Evolutionary conservation across 2,888 invertebrate species (phyloP), one percentile per base, ranked within the genome.

Genomic region (Tachina fera): DNA sequence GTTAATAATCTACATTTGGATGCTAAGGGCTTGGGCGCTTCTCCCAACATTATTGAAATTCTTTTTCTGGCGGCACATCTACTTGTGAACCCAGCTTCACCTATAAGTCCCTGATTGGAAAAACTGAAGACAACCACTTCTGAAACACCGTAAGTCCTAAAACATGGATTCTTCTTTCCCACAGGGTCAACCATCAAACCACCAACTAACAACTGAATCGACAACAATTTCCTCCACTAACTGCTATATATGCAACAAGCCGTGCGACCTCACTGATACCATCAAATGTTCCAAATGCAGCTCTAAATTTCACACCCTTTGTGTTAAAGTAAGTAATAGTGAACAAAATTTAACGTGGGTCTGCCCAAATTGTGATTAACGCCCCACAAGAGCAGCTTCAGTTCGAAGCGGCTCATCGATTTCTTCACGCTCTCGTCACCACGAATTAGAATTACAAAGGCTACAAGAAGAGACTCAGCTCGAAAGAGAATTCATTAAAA

Each of bases 391-490:
- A 61, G 39, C 53, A 39, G 39, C 47, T n/a, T 72, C 39, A 2
- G 16, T 72, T 60, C 60, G 60, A 31, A 60, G 72, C 47, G 39
- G 45, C 11, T 72, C 72, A 8, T 60, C 60, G 10, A 41, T 45
- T 6, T 56, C 71, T 14, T 53, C 31, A 31, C 31, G 31, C 31
- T 31, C 31, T 31, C 31, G 31, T 31, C 31, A 31, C 31, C 31
- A 31, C 1, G 51, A 11, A 4, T 51, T 75, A 63, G 61, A 75
- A 3, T 39, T 74, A 2, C 60, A 49, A 53, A 41, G 63, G 4
- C 16, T 76, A 31, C 31, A 76, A 45, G 76, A 76, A 47, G 76
- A 76, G 16, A 58, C 56, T 6, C 63, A 77, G 22, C 76, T 65
- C 9, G 67, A 76, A 22, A 65, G 76, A 22, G 58, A 76, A 16